Percentiles rank a stretch among this genome's conserved stretches.
phyloP scores from a whole-genome alignment of 2,888 invertebrate species.

The Trichopoda pennipes region DNA sequence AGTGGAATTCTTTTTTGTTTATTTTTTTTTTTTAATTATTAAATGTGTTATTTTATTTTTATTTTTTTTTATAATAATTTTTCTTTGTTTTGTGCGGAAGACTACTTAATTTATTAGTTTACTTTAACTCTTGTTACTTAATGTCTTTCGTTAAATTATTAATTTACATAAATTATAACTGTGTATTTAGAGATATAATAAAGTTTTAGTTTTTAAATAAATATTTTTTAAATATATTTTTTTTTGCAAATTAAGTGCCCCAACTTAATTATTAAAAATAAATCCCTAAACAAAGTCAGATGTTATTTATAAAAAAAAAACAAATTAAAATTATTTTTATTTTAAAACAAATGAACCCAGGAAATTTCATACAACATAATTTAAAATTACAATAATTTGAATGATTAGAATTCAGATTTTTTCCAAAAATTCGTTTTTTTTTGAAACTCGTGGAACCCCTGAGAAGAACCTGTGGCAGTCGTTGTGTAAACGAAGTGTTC shows the following conservation, averaged over 20 bases:
- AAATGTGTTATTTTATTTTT: neutral
- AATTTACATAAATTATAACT: constrained; percentile 23
- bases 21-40: constrained; percentile 26
- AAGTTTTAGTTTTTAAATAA: constrained; percentile 23
- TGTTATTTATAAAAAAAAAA: constrained; percentile 41
- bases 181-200: neutral
- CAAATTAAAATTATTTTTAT: neutral
- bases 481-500: too few relatives aligned
- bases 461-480: too few relatives aligned
- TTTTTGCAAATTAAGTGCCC: constrained; percentile 22
- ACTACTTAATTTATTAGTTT: constrained; percentile 73
- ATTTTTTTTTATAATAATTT: constrained; percentile 7
- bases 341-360: constrained; percentile 3
- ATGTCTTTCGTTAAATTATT: constrained; percentile 55
- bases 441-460: too few relatives aligned
- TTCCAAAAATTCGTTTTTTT: too few relatives aligned
- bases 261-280: constrained; percentile 32
- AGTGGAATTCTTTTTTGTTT: constrained; percentile 61
- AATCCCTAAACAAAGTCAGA: constrained; percentile 71
- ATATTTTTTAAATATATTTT: too few relatives aligned
- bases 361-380: neutral
- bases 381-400: neutral
- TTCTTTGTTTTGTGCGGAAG: constrained; percentile 75
- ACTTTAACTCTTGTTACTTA: constrained; percentile 63
- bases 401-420: neutral